Evolutionary conservation across 2,113 vertebrate species (phyloP).

Genomic region (Cochlearius cochlearius): DNA sequence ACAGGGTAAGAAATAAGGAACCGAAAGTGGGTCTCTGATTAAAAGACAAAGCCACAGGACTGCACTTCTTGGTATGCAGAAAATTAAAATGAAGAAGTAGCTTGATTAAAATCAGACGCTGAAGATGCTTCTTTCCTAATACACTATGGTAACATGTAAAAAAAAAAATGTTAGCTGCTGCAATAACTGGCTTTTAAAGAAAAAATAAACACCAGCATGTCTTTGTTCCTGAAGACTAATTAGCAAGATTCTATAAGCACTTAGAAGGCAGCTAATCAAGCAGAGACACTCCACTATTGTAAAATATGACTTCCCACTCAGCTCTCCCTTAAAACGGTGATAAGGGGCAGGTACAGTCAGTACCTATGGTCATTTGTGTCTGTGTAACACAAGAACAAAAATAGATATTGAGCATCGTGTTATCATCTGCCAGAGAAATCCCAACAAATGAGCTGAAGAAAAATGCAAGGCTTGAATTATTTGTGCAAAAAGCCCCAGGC

Average conservation of each 20-base stretch:
- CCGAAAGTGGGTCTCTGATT: neutral
- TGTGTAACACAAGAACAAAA: neutral
- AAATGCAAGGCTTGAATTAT: neutral
- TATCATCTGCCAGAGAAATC: neutral
- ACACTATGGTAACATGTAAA: neutral
- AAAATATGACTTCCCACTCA: neutral
- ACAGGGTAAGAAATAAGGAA: neutral
- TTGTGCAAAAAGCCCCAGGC: neutral
- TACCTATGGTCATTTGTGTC: neutral
- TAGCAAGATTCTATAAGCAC: neutral
- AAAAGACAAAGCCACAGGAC: conserved; percentile 1
- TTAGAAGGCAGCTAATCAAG: neutral
- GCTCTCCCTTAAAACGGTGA: neutral
- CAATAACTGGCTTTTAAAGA: neutral
- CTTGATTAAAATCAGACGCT: conserved; percentile 39
- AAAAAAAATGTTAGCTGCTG: neutral
- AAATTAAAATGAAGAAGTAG: conserved; percentile 28
- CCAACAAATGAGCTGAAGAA: neutral
- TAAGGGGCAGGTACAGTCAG: neutral
- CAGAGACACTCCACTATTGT: neutral
- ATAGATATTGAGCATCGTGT: neutral
- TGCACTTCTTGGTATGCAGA: neutral
- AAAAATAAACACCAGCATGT: neutral
- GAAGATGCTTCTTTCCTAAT: neutral
- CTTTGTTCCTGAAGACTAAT: conserved; percentile 31